A percentile compares a stretch with the other conserved stretches of the same genome.
Conservation (phyloP, 2,888 invertebrate species). For the Vanessa cardui region DNA sequence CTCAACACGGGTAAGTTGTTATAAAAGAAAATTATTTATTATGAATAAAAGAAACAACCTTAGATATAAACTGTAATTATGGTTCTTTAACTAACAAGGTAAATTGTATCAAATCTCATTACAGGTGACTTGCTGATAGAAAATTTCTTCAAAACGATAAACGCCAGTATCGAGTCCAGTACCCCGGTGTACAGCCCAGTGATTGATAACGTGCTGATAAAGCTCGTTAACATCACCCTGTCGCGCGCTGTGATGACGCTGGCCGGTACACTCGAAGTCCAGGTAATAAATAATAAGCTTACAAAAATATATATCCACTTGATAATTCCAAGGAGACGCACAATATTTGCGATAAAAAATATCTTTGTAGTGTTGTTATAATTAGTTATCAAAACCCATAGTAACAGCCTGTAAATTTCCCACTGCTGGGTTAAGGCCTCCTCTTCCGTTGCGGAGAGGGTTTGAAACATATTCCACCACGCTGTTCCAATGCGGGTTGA, state of each 20-base stretch:
- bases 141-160: constrained; percentile 88
- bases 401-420: too few species aligned
- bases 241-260: constrained; percentile 88
- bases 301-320: neutral
- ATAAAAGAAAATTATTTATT: too few species aligned
- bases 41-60: too few species aligned
- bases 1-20: constrained; percentile 85
- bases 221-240: constrained; percentile 86
- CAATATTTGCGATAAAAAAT: too few species aligned
- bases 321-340: too few species aligned
- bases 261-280: constrained; percentile 87
- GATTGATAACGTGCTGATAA: constrained; percentile 87
- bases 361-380: neutral
- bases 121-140: constrained; percentile 89
- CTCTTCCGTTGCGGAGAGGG: too few species aligned
- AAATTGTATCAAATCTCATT: neutral
- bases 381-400: too few species aligned
- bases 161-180: constrained; percentile 54
- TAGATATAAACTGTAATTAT: too few species aligned
- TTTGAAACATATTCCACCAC: too few species aligned
- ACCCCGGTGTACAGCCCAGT: constrained; percentile 74
- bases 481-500: too few species aligned
- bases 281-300: constrained; percentile 67
- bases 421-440: too few species aligned
- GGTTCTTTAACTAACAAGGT: too few species aligned